These are phyloP conservation scores for Procambarus virginalis DNA, from an alignment of 1,140 invertebrate species.

Conservation along the genomic window DNA sequence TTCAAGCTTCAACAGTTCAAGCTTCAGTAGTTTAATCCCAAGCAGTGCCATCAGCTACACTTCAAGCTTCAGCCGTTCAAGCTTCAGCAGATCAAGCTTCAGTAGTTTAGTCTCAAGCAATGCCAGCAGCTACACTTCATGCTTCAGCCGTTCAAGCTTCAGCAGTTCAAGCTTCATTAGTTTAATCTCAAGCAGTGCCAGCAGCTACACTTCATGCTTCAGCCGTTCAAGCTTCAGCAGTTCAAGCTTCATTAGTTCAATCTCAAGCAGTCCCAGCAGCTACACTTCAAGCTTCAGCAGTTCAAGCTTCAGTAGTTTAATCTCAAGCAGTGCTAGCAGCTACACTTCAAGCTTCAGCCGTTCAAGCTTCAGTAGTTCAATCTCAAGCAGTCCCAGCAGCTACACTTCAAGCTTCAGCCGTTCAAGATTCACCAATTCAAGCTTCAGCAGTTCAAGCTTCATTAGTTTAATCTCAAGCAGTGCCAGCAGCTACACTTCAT, in stretches of 20 bases:
- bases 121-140: not conserved
- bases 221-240: too few relatives aligned
- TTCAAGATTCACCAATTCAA: too few relatives aligned
- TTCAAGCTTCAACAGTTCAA: not conserved
- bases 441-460: constrained; percentile 2
- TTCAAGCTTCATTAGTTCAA: too few relatives aligned
- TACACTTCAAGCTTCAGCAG: not conserved
- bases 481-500: not conserved
- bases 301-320: not conserved
- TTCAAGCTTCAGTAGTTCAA: not conserved
- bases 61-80: not conserved
- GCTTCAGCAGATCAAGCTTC: too few relatives aligned
- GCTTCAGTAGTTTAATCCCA: not conserved
- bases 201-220: not conserved
- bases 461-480: constrained; percentile 21
- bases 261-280: not conserved
- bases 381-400: constrained; percentile 1
- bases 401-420: constrained; percentile 5
- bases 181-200: not conserved
- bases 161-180: not conserved
- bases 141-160: not conserved
- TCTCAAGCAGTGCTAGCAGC: not conserved
- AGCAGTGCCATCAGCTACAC: not conserved
- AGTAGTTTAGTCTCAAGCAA: not conserved
- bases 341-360: too few relatives aligned